phyloP scores from a whole-genome alignment of 2,888 invertebrate species.

The Drosophila fulvimacula region DNA sequence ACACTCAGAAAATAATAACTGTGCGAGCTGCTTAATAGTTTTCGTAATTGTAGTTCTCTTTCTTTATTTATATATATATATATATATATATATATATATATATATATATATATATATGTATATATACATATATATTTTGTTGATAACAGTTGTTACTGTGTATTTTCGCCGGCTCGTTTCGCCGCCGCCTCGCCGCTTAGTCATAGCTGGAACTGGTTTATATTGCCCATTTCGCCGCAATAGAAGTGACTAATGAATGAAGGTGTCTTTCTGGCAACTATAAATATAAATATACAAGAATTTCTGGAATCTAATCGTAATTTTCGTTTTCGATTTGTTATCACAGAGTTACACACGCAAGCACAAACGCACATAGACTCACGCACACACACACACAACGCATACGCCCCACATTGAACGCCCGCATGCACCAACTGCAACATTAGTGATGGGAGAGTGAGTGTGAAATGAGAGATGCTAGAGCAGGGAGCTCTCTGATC shows the following conservation, averaged over 20 bases:
- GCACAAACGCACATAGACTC: conserved; percentile 3
- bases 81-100: neutral
- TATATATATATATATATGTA: too few relatives aligned
- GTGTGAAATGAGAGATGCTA: neutral
- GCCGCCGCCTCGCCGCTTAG: conserved; percentile 44
- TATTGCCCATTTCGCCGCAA: conserved; percentile 41
- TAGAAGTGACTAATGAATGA: conserved; percentile 46
- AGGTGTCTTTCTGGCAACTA: conserved; percentile 30
- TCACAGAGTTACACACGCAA: conserved; percentile 41
- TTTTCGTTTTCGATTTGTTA: conserved; percentile 52
- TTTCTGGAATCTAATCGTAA: conserved; percentile 67
- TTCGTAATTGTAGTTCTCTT: conserved; percentile 21
- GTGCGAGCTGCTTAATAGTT: conserved; percentile 18
- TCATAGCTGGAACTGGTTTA: conserved; percentile 57
- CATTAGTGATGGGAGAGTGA: conserved; percentile 18
- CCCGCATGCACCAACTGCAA: conserved; percentile 44
- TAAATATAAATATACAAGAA: conserved; percentile 21
- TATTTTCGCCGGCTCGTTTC: conserved; percentile 42
- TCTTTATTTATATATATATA: neutral
- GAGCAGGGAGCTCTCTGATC: conserved; percentile 22
- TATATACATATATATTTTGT: conserved; percentile 13
- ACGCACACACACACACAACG: conserved; percentile 12
- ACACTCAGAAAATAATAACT: conserved; percentile 11
- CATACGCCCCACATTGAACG: conserved; percentile 49
- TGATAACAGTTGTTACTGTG: conserved; percentile 43